Percentiles rank a stretch among this genome's conserved stretches.
These are phyloP conservation scores for Hemiscyllium ocellatum DNA, from an alignment of 2,113 vertebrate species.

Conservation along the genomic window DNA sequence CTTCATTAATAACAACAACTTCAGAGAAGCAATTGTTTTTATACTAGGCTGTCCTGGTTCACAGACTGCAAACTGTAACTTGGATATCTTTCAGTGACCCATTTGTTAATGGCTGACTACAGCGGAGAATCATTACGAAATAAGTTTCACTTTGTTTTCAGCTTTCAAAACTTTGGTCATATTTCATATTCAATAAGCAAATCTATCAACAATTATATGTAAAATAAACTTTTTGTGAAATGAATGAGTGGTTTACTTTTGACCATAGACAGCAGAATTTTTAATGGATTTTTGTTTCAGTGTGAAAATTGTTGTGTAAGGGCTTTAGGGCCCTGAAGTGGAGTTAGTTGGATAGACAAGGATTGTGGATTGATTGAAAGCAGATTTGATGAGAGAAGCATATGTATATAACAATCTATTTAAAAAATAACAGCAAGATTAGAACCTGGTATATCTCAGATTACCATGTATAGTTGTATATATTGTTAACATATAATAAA, in stretches of 20 bases:
- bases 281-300: not conserved
- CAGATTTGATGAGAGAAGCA: too few species aligned
- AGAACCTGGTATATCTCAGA: too few species aligned
- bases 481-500: too few species aligned
- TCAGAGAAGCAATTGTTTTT: conserved; percentile 13
- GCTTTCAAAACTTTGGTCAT: not conserved
- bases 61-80: not conserved
- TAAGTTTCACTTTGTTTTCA: not conserved
- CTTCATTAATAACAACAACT: not conserved
- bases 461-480: too few species aligned
- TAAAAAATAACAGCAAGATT: too few species aligned
- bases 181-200: not conserved
- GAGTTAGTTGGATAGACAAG: too few species aligned
- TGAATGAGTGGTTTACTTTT: not conserved
- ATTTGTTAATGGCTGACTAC: not conserved
- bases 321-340: too few species aligned
- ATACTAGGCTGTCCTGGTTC: not conserved
- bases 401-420: too few species aligned
- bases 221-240: not conserved
- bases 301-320: not conserved
- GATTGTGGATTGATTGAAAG: too few species aligned
- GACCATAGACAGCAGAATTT: not conserved
- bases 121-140: not conserved
- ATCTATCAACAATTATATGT: not conserved
- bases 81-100: not conserved